Evolutionary conservation across 2,113 vertebrate genomes (phyloP).

Genomic region (Nettapus auritus): DNA sequence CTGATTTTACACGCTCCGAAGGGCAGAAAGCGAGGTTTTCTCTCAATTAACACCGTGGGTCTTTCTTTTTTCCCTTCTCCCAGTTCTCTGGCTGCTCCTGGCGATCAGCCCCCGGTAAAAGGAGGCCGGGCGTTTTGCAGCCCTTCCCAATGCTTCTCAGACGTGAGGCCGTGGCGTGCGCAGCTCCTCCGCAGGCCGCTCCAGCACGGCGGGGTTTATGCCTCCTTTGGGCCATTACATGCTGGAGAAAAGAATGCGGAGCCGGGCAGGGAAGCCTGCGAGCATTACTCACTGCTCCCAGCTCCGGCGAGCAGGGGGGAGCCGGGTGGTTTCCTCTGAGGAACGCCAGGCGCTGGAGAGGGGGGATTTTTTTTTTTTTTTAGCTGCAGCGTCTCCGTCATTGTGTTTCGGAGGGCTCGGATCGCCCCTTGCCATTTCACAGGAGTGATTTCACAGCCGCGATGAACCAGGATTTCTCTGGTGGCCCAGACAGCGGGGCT

Average conservation of each 20-base stretch:
- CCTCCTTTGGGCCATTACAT: conserved; percentile 65
- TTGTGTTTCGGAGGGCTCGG: accelerated
- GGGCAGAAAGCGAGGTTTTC: accelerated
- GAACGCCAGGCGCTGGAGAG: not conserved
- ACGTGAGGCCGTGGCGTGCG: accelerated
- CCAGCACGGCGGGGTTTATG: conserved; percentile 9
- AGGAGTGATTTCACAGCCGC: not conserved
- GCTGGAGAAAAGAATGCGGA: conserved; percentile 54
- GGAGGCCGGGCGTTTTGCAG: not conserved
- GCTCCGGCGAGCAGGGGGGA: not conserved
- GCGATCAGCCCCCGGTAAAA: not conserved
- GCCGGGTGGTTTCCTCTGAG: not conserved
- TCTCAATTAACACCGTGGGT: not conserved
- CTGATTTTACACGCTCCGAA: not conserved
- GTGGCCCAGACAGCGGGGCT: accelerated
- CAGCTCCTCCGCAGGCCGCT: not conserved
- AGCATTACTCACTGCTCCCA: conserved; percentile 45
- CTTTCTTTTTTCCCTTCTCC: not conserved
- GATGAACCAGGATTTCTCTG: not conserved
- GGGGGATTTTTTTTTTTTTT: not conserved
- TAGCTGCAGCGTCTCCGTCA: not conserved
- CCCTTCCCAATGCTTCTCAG: accelerated
- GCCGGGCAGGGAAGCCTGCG: not conserved
- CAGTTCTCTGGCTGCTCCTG: not conserved
- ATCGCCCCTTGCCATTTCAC: not conserved